These are phyloP conservation scores for Teleogryllus oceanicus DNA, from an alignment of 2,888 invertebrate species.

Conservation along the genomic window DNA sequence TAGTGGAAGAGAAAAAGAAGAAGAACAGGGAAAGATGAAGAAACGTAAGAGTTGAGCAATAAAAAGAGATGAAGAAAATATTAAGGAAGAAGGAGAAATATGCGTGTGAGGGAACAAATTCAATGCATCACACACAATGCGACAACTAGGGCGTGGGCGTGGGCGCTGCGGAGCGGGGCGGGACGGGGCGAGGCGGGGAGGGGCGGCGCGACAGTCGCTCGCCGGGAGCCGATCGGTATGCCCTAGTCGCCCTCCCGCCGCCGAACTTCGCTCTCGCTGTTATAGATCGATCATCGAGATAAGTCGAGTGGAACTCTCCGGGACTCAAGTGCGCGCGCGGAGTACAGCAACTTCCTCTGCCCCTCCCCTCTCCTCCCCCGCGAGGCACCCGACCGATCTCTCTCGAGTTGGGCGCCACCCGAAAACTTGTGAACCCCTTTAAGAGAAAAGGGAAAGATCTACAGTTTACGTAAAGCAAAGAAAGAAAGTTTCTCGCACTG, in stretches of 20 bases:
- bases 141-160: too few relatives aligned
- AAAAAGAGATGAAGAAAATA: too few relatives aligned
- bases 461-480: constrained; percentile 9
- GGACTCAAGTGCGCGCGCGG: background rate
- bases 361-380: background rate
- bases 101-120: too few relatives aligned
- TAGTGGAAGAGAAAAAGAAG: too few relatives aligned
- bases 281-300: constrained; percentile 18
- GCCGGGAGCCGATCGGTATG: background rate
- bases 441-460: constrained; percentile 18
- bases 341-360: background rate
- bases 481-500: background rate
- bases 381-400: background rate
- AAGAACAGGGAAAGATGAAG: too few relatives aligned
- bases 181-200: too few relatives aligned
- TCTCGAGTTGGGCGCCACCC: background rate
- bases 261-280: background rate
- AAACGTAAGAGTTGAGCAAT: too few relatives aligned
- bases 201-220: too few relatives aligned
- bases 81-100: too few relatives aligned
- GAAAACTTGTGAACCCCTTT: background rate
- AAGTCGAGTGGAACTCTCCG: constrained; percentile 1
- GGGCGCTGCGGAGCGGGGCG: too few relatives aligned
- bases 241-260: background rate
- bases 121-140: too few relatives aligned